Base-by-base conservation (phyloP, 2,888 invertebrate species). In the Drosophila anomalata region DNA sequence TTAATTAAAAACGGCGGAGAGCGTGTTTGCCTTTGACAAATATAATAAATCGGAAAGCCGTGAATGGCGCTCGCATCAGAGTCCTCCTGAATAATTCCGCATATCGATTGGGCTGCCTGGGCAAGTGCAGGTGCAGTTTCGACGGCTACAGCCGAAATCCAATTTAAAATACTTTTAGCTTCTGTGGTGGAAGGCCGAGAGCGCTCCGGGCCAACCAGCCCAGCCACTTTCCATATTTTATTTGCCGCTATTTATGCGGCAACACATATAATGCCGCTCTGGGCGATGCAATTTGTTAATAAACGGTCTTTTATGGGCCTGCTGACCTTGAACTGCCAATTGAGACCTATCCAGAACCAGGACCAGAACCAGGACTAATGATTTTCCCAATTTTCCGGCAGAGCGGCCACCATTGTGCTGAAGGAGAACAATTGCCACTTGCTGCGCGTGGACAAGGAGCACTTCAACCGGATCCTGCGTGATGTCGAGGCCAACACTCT, bases 401-500 rank as follows among this genome's bases (percentile, higher is more conserved):
- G 96, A 91, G 96, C 96, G 63, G 96, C 96, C 31, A 96, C 96
- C 14, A 96, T 97, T 81, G 94, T 96, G 39, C 93, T 96, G 58
- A 93, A 95, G 77, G 96, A 97, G 91, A 95, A 96, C 91, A 96
- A 96, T 92, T 96, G 96, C 87, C 96, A 96, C 90, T 95, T 97
- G 89, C 92, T 97, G 73, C 93, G 96, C 51, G 96, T 97, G 47
- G 96, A 97, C 92, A 97, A 97, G 91, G 95, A 96, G 77, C 95
- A 96, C 91, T 97, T 97, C 91, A 96, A 96, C 92, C 93, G 96
- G 87, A 96, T 96, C 74, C 92, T 96, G 73, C 92, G 95, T 82
- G 96, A 97, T 92, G 96, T 96, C 39, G 97, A 97, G 92, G 96
- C 96, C n/a, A 97, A 97, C 90, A 97, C 96, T 39, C 95, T 97